Percentiles rank a stretch among this genome's conserved stretches.
Conservation (phyloP, 2,797 vertebrate species). For the Arremon brunneinucha region DNA sequence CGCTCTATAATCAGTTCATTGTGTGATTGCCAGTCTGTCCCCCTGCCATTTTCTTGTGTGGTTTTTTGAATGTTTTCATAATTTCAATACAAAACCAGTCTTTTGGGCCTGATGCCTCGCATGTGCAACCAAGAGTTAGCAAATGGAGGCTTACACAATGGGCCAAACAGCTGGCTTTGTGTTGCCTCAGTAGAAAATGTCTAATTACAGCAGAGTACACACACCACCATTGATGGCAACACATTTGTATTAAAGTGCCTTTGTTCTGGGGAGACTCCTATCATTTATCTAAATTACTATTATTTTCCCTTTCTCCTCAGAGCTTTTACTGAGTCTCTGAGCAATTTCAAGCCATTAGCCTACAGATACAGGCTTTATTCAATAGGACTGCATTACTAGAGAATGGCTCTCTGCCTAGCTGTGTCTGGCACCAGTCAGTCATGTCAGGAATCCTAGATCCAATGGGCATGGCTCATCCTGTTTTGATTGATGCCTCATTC, state of each 20-base stretch:
- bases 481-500: constrained; percentile 32
- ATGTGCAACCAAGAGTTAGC: background rate
- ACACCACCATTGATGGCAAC: constrained; percentile 30
- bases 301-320: constrained; percentile 59
- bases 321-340: constrained; percentile 61
- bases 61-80: background rate
- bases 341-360: constrained; percentile 61
- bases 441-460: constrained; percentile 17
- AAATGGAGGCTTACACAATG: constrained; percentile 24
- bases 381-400: background rate
- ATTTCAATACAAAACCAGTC: constrained; percentile 6
- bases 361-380: constrained; percentile 35
- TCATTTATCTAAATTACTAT: constrained; percentile 68
- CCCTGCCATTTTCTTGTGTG: background rate
- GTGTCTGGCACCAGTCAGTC: constrained; percentile 20
- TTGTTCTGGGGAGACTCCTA: constrained; percentile 51
- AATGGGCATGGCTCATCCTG: background rate
- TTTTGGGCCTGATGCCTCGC: background rate
- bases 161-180: constrained; percentile 60
- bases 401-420: constrained; percentile 34
- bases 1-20: constrained; percentile 13
- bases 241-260: constrained; percentile 62
- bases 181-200: constrained; percentile 44
- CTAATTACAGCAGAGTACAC: constrained; percentile 61
- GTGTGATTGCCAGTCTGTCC: constrained; percentile 2